Conservation (phyloP, 2,797 vertebrate genomes). For the Valencia hispanica region DNA sequence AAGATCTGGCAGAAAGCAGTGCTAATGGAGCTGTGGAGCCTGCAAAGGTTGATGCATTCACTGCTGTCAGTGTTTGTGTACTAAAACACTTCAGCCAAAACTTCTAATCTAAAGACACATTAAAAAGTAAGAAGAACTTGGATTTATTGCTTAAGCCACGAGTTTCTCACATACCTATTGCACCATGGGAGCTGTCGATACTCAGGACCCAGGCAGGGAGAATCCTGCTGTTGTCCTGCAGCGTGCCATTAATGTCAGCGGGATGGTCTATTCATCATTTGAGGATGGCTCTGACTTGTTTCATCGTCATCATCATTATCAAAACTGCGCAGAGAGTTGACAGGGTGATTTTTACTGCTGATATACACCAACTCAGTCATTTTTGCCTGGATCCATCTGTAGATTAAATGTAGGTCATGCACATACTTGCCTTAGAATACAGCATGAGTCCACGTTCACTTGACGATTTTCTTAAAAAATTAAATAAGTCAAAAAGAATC, state of each 20-base stretch:
- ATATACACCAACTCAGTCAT: constrained; percentile 4
- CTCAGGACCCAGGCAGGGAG: constrained; percentile 5
- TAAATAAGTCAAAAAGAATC: too few species aligned
- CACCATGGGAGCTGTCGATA: constrained; percentile 17
- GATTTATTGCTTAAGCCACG: neutral
- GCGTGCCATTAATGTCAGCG: constrained; percentile 11
- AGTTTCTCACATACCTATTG: neutral
- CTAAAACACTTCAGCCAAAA: neutral
- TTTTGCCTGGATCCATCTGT: neutral
- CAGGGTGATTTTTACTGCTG: constrained; percentile 20
- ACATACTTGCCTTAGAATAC: neutral
- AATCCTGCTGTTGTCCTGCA: constrained; percentile 5
- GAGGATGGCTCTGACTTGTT: constrained; percentile 13
- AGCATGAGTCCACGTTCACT: neutral
- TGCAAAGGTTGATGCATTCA: constrained; percentile 43
- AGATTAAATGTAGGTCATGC: constrained; percentile 4
- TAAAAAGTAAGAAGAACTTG: neutral
- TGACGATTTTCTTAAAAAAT: neutral
- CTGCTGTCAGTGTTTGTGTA: constrained; percentile 13
- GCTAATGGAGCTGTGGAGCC: constrained; percentile 35
- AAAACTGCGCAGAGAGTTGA: constrained; percentile 8
- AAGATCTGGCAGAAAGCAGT: constrained; percentile 19
- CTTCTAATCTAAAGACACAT: neutral
- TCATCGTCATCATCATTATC: constrained; percentile 16
- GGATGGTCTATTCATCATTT: constrained; percentile 8